Evolutionary conservation across 2,888 invertebrate species (phyloP).

Genomic region (Papilio elwesi): DNA sequence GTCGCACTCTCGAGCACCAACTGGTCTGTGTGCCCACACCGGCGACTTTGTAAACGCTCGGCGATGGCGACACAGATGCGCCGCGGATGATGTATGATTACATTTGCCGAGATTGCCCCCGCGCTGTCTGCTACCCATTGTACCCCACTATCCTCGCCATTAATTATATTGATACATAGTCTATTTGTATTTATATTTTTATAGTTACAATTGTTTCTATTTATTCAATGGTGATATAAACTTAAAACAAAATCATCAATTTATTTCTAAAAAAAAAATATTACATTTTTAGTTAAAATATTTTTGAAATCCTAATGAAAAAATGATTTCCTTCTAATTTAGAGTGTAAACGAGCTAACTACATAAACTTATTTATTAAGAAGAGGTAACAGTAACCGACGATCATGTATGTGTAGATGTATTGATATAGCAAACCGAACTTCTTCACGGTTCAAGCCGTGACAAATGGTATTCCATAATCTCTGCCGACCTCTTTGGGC

Average conservation of each 20-base stretch:
- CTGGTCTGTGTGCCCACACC: slow-evolving; percentile 66
- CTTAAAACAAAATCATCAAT: neutral
- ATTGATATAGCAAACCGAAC: too few relatives aligned
- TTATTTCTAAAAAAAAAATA: too few relatives aligned
- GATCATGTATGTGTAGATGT: too few relatives aligned
- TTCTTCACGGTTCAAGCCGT: too few relatives aligned
- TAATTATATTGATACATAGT: slow-evolving; percentile 22
- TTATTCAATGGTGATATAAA: neutral
- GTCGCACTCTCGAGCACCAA: slow-evolving; percentile 47
- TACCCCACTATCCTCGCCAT: slow-evolving; percentile 16
- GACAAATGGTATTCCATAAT: too few relatives aligned
- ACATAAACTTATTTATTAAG: too few relatives aligned
- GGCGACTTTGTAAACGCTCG: slow-evolving; percentile 67
- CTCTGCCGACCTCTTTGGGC: too few relatives aligned
- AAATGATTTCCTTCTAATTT: too few relatives aligned
- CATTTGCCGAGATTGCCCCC: slow-evolving; percentile 65
- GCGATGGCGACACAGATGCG: slow-evolving; percentile 68
- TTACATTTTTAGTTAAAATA: too few relatives aligned
- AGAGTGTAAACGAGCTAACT: too few relatives aligned
- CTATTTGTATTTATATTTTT: slow-evolving; percentile 32
- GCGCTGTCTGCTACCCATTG: slow-evolving; percentile 37
- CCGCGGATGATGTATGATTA: slow-evolving; percentile 72
- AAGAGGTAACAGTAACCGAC: too few relatives aligned
- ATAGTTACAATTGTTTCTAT: slow-evolving; percentile 13
- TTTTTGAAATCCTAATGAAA: too few relatives aligned